phyloP scores from a whole-genome alignment of 2,888 invertebrate genomes.

The Brenthis daphne region DNA sequence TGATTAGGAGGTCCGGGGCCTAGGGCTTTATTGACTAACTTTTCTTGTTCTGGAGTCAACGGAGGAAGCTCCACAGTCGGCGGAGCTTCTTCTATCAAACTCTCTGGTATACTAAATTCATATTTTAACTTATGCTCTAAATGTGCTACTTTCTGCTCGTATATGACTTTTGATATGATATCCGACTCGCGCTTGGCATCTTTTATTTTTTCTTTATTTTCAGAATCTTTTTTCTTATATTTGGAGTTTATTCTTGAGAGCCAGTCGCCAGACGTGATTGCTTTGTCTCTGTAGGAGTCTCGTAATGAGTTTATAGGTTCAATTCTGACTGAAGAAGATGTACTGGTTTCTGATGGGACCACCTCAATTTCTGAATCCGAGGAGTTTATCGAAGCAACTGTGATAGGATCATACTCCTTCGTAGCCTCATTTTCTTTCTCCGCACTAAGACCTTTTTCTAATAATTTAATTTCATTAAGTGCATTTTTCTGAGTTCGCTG shows the following conservation, averaged over 20 bases:
- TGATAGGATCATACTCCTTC: slow-evolving; percentile 71
- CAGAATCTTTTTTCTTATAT: slow-evolving; percentile 68
- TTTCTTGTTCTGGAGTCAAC: slow-evolving; percentile 86
- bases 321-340: slow-evolving; percentile 64
- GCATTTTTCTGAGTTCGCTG: slow-evolving; percentile 62
- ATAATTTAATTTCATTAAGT: slow-evolving; percentile 61
- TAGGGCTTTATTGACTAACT: slow-evolving; percentile 81
- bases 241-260: slow-evolving; percentile 73
- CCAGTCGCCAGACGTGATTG: slow-evolving; percentile 79
- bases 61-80: slow-evolving; percentile 78
- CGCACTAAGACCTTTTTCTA: slow-evolving; percentile 55
- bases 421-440: slow-evolving; percentile 56
- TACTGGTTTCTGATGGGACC: slow-evolving; percentile 68
- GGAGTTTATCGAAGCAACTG: slow-evolving; percentile 72
- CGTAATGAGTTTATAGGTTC: slow-evolving; percentile 81
- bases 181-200: slow-evolving; percentile 72
- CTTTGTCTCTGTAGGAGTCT: slow-evolving; percentile 78
- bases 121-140: slow-evolving; percentile 71
- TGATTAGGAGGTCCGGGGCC: slow-evolving; percentile 83
- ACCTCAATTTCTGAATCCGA: slow-evolving; percentile 75
- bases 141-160: slow-evolving; percentile 69
- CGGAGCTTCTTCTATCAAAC: slow-evolving; percentile 69
- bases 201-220: slow-evolving; percentile 69
- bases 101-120: slow-evolving; percentile 77
- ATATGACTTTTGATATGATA: slow-evolving; percentile 74